Conservation (phyloP, 2,113 vertebrate species). For the Pachycephala philippinensis region DNA sequence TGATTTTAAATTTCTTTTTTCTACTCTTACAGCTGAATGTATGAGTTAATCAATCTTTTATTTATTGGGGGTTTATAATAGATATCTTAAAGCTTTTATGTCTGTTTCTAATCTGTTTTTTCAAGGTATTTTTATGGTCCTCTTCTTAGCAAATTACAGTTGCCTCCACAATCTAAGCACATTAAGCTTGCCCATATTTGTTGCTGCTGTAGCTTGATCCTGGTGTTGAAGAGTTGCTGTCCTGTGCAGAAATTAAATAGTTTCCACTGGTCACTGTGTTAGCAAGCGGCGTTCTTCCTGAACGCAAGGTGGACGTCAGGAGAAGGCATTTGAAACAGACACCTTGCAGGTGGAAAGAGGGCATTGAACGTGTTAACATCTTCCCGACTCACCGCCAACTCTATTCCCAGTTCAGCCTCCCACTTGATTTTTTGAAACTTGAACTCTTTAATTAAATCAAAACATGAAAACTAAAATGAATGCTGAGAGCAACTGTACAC, state of each 20-base stretch:
- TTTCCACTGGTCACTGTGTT: neutral
- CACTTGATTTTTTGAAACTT: slow-evolving; percentile 5
- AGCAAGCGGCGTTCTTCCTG: neutral
- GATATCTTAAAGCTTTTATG: neutral
- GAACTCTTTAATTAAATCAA: slow-evolving; percentile 2
- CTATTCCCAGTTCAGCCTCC: neutral
- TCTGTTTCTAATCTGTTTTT: neutral
- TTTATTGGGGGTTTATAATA: neutral
- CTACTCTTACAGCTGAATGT: neutral
- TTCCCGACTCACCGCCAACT: neutral
- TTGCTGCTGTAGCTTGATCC: neutral
- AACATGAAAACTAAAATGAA: neutral
- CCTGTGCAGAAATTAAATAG: neutral
- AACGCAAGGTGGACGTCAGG: neutral
- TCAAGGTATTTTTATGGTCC: neutral
- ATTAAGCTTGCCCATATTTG: neutral
- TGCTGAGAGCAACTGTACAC: neutral
- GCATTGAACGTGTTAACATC: neutral
- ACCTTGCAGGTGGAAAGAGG: neutral
- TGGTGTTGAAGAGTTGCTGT: neutral
- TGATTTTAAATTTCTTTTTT: neutral
- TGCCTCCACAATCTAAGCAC: neutral
- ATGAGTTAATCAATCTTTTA: neutral
- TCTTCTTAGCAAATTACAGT: neutral
- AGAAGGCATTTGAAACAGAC: neutral